Conservation (phyloP, 2,888 invertebrate species). For the Ichneumon xanthorius region DNA sequence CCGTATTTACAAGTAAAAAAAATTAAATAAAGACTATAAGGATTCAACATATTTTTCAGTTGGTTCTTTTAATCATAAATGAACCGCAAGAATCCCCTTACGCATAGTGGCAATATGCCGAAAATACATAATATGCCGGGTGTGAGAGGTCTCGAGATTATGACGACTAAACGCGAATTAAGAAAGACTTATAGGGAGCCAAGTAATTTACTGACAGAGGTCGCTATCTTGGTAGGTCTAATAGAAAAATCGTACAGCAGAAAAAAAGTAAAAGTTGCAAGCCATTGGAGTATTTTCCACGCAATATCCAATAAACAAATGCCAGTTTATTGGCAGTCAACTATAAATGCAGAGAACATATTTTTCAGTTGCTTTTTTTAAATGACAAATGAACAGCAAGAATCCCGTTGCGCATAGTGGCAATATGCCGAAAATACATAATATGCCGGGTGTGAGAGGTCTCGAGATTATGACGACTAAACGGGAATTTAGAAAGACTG, state of each 20-base stretch:
- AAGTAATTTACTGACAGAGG: background rate
- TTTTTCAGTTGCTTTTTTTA: no score
- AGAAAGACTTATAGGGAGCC: background rate
- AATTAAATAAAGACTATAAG: no score
- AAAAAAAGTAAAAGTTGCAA: constrained; percentile 9
- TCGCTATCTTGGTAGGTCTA: background rate
- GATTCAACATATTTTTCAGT: no score
- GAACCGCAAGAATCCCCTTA: no score
- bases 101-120: background rate
- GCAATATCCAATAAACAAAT: constrained; percentile 41
- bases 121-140: background rate
- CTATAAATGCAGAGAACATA: constrained; percentile 33
- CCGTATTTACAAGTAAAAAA: no score
- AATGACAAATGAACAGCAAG: no score
- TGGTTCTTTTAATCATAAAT: no score
- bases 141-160: background rate
- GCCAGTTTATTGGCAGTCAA: constrained; percentile 44
- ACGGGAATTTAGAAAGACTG: background rate
- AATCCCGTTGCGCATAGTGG: background rate
- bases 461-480: background rate
- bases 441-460: background rate
- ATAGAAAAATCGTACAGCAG: background rate
- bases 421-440: background rate
- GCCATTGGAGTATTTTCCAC: background rate
- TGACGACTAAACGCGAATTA: background rate